Percentiles rank a stretch among this genome's conserved stretches.
These are phyloP conservation scores for Tribolium freemani DNA, from an alignment of 2,888 invertebrate genomes.

Conservation along the genomic window DNA sequence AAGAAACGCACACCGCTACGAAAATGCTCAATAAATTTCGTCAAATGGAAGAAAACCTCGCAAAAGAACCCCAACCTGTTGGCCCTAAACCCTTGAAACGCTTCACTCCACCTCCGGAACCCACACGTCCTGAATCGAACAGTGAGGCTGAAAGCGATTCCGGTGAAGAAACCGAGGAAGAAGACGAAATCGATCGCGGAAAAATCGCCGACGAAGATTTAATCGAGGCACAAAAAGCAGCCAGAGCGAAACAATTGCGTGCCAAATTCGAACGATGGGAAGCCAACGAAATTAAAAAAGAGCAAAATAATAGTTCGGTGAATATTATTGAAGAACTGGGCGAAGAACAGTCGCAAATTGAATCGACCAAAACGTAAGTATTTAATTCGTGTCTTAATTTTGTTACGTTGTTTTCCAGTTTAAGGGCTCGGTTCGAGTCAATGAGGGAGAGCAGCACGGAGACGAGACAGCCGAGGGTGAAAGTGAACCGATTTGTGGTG, in stretches of 20 bases:
- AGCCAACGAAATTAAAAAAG: constrained; percentile 75
- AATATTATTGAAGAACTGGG: constrained; percentile 66
- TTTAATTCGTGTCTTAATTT: background rate
- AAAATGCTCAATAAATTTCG: constrained; percentile 92
- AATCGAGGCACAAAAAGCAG: constrained; percentile 78
- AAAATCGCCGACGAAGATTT: constrained; percentile 61
- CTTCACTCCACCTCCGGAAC: constrained; percentile 90
- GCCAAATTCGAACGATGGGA: constrained; percentile 93
- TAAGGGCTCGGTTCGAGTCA: constrained; percentile 90
- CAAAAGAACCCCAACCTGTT: constrained; percentile 67
- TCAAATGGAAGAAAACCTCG: constrained; percentile 84
- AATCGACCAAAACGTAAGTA: constrained; percentile 84
- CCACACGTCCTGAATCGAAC: constrained; percentile 60
- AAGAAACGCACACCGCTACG: constrained; percentile 81
- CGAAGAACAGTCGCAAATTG: constrained; percentile 83
- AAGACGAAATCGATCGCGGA: constrained; percentile 64
- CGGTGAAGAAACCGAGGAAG: constrained; percentile 68
- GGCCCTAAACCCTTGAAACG: constrained; percentile 87
- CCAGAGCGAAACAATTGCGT: constrained; percentile 86
- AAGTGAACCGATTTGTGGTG: constrained; percentile 94
- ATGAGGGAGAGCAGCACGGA: constrained; percentile 75
- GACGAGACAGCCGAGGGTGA: constrained; percentile 70
- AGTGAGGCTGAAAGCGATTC: constrained; percentile 65
- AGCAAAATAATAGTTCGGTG: constrained; percentile 64
- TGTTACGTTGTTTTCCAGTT: constrained; percentile 67